A percentile compares a stretch with the other conserved stretches of the same genome.
These are phyloP conservation scores for Macquaria australasica DNA, from an alignment of 2,113 vertebrate species.

Conservation along the genomic window DNA sequence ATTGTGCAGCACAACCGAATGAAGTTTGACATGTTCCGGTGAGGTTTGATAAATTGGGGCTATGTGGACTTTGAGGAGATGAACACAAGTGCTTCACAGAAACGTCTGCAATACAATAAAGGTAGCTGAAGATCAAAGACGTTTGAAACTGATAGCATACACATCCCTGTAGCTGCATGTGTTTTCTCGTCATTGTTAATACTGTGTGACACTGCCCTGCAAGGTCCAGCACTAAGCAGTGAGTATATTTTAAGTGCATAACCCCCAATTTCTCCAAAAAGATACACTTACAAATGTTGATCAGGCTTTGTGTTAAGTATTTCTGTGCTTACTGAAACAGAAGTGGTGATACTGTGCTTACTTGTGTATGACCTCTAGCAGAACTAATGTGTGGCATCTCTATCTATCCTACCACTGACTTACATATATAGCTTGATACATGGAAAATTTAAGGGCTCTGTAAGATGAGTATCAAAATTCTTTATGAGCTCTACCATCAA, in stretches of 20 bases:
- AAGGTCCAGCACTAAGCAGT: not conserved
- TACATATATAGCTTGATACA: conserved; percentile 19
- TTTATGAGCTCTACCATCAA: conserved; percentile 9
- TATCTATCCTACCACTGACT: conserved; percentile 15
- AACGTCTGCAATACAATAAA: conserved; percentile 27
- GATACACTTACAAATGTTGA: not conserved
- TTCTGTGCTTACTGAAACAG: not conserved
- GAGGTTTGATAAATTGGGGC: conserved; percentile 66
- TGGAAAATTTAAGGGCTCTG: not conserved
- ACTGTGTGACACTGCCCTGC: not conserved
- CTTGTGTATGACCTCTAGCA: conserved; percentile 28
- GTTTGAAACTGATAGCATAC: conserved; percentile 8
- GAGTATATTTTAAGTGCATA: conserved; percentile 1
- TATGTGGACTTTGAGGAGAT: conserved; percentile 40
- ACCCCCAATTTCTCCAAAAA: not conserved
- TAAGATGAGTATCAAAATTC: conserved; percentile 24
- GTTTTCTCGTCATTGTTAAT: conserved; percentile 5
- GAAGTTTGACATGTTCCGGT: conserved; percentile 69
- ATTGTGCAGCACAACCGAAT: conserved; percentile 75
- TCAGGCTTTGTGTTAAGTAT: not conserved
- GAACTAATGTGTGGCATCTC: conserved; percentile 10
- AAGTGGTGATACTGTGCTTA: not conserved
- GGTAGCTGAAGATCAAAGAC: conserved; percentile 23
- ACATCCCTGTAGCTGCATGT: not conserved
- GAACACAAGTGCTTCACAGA: conserved; percentile 40